phyloP scores from a whole-genome alignment of 2,888 invertebrate species.

The Phymatocera aterrima region DNA sequence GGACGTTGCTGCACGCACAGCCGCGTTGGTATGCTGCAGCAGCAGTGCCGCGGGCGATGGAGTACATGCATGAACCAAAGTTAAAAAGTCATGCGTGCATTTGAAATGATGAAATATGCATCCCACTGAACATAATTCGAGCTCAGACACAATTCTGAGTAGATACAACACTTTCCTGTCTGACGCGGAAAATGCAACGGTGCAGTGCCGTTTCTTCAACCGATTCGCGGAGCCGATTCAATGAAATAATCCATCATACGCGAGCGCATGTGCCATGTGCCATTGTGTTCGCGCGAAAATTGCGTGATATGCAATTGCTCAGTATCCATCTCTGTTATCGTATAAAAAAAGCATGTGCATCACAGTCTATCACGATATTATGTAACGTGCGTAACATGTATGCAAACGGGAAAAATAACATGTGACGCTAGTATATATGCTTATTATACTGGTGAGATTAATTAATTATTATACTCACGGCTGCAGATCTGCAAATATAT shows the following conservation, averaged over 20 bases:
- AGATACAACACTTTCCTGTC: background rate
- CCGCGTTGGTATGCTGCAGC: background rate
- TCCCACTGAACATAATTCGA: background rate
- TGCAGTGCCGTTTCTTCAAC: background rate
- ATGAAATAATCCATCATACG: background rate
- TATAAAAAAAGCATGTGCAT: too few species aligned
- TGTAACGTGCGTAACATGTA: too few species aligned
- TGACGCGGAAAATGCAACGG: background rate
- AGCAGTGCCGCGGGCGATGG: background rate
- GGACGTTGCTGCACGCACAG: slow-evolving; percentile 2
- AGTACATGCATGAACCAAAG: too few species aligned
- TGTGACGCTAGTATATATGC: too few species aligned
- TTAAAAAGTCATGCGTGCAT: background rate
- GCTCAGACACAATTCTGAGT: background rate
- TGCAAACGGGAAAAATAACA: too few species aligned
- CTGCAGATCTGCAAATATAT: background rate
- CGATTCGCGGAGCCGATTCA: background rate
- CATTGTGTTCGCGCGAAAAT: too few species aligned
- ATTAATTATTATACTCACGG: background rate
- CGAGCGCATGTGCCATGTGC: background rate
- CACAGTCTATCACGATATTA: too few species aligned
- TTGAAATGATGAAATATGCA: background rate
- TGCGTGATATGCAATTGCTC: too few species aligned
- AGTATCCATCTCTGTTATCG: too few species aligned
- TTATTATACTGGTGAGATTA: too few species aligned